Base-by-base conservation (phyloP, 2,113 vertebrate species). In the Nyctibius bracteatus region DNA sequence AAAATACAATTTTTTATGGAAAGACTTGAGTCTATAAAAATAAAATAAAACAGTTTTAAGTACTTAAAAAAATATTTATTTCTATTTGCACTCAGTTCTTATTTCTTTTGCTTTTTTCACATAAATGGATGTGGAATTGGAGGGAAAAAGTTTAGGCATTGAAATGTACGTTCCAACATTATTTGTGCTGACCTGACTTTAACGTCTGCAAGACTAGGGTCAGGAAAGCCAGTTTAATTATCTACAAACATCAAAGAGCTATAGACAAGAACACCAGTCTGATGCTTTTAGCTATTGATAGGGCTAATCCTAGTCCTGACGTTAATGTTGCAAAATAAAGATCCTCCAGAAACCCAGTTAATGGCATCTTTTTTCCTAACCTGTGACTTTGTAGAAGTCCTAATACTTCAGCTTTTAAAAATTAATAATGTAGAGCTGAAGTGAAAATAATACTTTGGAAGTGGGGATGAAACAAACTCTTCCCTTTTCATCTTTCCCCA, bases 401-500 rank as follows among this genome's bases (percentile, higher is more conserved):
- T 57, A 63, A 75, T 87, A 85, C 44, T 86, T 86, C 8, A 12
- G 12, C 47, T 87, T 87, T 84, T 75, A 75, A 92, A 84, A 92
- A 91, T 63, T 71, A 92, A 81, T 85, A 84, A 79, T 47, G 57
- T 57, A 39, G 39, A 92, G 33, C 59, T 91, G 78, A 89, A 81
- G 28, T 75, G 47, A 88, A 94, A 95, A 91, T 35, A 88, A 73
- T 74, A 71, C 66, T 86, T 92, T 92, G 80, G 82, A 94, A 92
- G 31, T 15, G 24, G 24, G 65, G 57, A 89, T 86, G 81, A 91
- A 96, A 74, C 55, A 91, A 71, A 62, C 21, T 85, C 24, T 74
- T 84, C 77, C 19, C 27, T 91, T 97, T 96, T 96, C 52, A 95
- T 95, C 88, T 84, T 74, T 79, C 58, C 54, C 71, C 74, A 72